Base-by-base conservation (phyloP, 2,888 invertebrate genomes). In the Apocheima hispidaria region DNA sequence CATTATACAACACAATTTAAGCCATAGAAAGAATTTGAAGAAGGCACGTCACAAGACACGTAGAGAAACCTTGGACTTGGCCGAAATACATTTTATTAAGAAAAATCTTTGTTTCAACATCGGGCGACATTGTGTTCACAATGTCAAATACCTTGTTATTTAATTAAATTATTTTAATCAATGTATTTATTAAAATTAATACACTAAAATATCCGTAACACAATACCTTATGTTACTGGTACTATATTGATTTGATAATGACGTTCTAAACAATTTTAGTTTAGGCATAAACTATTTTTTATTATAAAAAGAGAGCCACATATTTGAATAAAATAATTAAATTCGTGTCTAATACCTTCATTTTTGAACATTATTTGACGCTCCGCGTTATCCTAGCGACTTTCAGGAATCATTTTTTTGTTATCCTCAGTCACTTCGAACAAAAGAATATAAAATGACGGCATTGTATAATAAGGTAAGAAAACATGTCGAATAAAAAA, bases 21-120 rank as follows among this genome's bases (percentile, higher is more conserved):
- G 4, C 10, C 44, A 12, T 6, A 46, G 16, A 20, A 18, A 10
- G 9, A 16, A 16, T 2, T 36, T 36, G 6, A n/a, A 23, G 9
- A 23, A 26, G 38, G 21, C 33, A 50, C 50, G 50, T 50, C 50
- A 50, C 16, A 14, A 9, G 35, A 21, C 21, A 9, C 35, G 10
- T 20, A 48, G 4, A n/a, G 10, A 36, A 50, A 46, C 68, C 70
- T 68, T 70, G 70, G 66, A 71, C 67, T 64, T 66, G 70, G 53
- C 63, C 60, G 41, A 60, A 64, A 63, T 68, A 63, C 61, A 68
- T 66, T 52, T 26, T 36, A 53, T 49, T 56, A 35, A 18, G 58
- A 57, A 54, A 54, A 66, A 20, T 26, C 30, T 52, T 50, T 48
- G 48, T 69, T 63, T 59, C 65, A 49, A 53, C 65, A 67, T 43